Conservation (phyloP, 1,140 invertebrate genomes). For the Lordiphosa stackelbergi region DNA sequence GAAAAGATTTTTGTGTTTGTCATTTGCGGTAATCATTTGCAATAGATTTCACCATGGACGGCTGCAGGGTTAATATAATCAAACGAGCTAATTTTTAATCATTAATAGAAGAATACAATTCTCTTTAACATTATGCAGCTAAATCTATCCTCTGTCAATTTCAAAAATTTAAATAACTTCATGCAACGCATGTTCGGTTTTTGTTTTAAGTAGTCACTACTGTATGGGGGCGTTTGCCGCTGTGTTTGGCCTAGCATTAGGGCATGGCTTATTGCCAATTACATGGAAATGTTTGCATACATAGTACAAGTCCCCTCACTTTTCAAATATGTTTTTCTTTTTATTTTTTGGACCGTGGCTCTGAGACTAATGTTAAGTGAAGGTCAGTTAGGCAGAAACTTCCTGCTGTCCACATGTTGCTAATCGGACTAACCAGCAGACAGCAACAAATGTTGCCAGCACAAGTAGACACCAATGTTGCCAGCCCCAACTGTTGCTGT, state of each 20-base stretch:
- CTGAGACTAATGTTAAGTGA: conserved; percentile 44
- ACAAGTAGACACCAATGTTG: conserved; percentile 2
- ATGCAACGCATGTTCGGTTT: conserved; percentile 8
- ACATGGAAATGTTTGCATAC: conserved; percentile 57
- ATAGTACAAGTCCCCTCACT: conserved; percentile 9
- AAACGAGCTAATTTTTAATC: too few species aligned
- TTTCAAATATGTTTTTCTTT: conserved; percentile 5
- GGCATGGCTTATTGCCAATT: conserved; percentile 46
- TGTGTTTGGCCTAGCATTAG: conserved; percentile 41
- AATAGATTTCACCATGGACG: too few species aligned
- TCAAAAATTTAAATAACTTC: neutral
- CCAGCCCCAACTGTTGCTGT: conserved; percentile 17
- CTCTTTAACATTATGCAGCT: too few species aligned
- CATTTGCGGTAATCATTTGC: too few species aligned
- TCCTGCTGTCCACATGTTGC: conserved; percentile 30
- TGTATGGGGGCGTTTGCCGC: conserved; percentile 18
- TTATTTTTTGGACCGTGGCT: conserved; percentile 26
- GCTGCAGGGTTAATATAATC: too few species aligned
- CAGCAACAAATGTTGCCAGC: conserved; percentile 2
- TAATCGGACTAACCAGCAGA: conserved; percentile 12
- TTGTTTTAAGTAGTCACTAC: conserved; percentile 9
- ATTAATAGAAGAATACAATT: too few species aligned
- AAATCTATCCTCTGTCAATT: too few species aligned
- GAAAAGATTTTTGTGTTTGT: too few species aligned
- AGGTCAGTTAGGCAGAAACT: conserved; percentile 40